A percentile compares a stretch with the other conserved stretches of the same genome.
phyloP scores from a whole-genome alignment of 2,113 vertebrate genomes.

The Hydrochoerus hydrochaeris region DNA sequence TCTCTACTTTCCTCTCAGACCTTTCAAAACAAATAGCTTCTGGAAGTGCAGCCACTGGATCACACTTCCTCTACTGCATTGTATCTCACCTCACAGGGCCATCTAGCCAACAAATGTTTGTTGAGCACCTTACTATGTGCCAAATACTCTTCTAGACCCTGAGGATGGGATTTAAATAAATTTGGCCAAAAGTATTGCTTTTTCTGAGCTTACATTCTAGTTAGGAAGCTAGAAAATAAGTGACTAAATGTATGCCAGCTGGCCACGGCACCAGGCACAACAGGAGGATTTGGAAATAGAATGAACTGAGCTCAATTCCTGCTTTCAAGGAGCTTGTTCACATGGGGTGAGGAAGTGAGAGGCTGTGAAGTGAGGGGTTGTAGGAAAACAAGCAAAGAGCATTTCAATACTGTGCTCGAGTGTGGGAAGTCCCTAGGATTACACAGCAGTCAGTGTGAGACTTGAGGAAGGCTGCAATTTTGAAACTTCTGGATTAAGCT shows the following conservation, averaged over 20 bases:
- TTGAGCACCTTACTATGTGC: background rate
- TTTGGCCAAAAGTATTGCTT: background rate
- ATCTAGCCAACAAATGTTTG: background rate
- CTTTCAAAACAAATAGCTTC: slow-evolving; percentile 4
- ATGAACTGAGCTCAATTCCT: background rate
- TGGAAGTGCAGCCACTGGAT: background rate
- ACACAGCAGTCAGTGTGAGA: background rate
- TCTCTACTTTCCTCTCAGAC: background rate
- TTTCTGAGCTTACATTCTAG: background rate
- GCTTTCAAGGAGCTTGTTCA: background rate
- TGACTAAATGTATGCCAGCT: background rate
- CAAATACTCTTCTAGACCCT: background rate
- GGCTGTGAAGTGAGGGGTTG: rapidly evolving
- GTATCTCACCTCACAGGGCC: background rate
- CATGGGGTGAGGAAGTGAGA: rapidly evolving
- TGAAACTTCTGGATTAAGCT: background rate
- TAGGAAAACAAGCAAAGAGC: background rate
- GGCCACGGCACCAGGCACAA: background rate
- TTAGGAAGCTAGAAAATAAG: background rate
- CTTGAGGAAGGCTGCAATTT: background rate
- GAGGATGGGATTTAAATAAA: background rate
- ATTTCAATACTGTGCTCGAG: background rate
- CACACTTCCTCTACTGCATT: background rate
- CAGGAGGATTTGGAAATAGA: background rate
- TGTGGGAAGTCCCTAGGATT: background rate